These are phyloP conservation scores for Calosoma granatense DNA, from an alignment of 1,140 invertebrate genomes.

Conservation along the genomic window DNA sequence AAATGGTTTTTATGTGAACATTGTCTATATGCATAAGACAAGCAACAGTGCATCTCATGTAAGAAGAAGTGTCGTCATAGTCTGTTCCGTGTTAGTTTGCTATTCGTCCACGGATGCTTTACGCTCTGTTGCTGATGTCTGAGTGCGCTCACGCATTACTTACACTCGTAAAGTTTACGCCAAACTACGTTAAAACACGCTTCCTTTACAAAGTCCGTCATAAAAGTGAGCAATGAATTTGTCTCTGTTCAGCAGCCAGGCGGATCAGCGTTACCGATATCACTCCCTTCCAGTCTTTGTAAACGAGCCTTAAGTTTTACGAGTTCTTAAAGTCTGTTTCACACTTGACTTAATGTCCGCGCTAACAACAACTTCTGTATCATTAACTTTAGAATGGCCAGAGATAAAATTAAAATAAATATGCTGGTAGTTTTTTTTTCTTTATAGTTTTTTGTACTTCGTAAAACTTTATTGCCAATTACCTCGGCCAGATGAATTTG, in stretches of 20 bases:
- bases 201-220: background rate
- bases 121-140: background rate
- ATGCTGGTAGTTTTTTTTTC: background rate
- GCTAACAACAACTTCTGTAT: conserved; percentile 5
- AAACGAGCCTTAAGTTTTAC: conserved; percentile 9
- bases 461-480: background rate
- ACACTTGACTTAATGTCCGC: conserved; percentile 3
- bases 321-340: conserved; percentile 9
- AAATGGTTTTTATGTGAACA: too few relatives aligned
- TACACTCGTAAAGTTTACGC: background rate
- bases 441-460: background rate
- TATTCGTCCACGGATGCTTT: too few relatives aligned
- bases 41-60: too few relatives aligned
- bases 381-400: conserved; percentile 3
- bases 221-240: conserved; percentile 1
- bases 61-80: too few relatives aligned
- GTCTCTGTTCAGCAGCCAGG: background rate
- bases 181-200: background rate
- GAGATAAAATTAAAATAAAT: conserved; percentile 8
- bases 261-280: background rate
- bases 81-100: too few relatives aligned
- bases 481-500: background rate
- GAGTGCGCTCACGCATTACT: background rate
- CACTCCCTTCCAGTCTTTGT: background rate
- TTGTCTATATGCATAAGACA: too few relatives aligned